Conservation (phyloP, 2,113 vertebrate species). For the Hemicordylus capensis region DNA sequence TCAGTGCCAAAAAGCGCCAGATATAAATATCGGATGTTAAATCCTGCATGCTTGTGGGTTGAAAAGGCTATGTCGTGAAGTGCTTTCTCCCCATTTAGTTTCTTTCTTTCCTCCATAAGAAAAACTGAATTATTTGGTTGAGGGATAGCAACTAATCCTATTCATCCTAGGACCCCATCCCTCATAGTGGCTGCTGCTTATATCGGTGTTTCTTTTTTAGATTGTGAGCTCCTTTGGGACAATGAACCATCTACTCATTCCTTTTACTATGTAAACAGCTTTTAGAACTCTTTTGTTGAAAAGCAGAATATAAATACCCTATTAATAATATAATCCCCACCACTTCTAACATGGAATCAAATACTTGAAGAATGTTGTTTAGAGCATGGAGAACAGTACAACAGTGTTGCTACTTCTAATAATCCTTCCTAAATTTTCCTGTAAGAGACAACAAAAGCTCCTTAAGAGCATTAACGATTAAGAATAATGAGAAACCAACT, state of each 20-base stretch:
- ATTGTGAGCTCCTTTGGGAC: too few species aligned
- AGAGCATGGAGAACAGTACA: neutral
- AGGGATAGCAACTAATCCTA: neutral
- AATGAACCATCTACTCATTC: too few species aligned
- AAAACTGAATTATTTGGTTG: too few species aligned
- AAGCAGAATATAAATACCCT: too few species aligned
- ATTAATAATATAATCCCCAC: too few species aligned
- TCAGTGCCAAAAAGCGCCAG: neutral
- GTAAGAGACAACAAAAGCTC: neutral
- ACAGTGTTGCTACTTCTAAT: neutral
- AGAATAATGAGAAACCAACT: neutral
- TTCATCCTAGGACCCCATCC: too few species aligned
- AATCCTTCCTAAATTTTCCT: neutral
- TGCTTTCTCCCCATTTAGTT: neutral
- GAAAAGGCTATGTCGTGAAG: neutral
- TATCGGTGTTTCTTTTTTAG: too few species aligned
- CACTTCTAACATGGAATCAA: neutral
- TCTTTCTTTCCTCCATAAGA: neutral
- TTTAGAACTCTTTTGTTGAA: too few species aligned
- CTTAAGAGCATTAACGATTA: neutral
- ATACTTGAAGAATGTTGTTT: neutral
- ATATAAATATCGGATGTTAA: neutral
- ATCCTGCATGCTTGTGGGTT: neutral
- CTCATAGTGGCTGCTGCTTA: too few species aligned
- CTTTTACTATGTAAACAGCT: too few species aligned